Evolutionary conservation across 2,113 vertebrate genomes (phyloP).

Genomic region (Sigmodon hispidus): DNA sequence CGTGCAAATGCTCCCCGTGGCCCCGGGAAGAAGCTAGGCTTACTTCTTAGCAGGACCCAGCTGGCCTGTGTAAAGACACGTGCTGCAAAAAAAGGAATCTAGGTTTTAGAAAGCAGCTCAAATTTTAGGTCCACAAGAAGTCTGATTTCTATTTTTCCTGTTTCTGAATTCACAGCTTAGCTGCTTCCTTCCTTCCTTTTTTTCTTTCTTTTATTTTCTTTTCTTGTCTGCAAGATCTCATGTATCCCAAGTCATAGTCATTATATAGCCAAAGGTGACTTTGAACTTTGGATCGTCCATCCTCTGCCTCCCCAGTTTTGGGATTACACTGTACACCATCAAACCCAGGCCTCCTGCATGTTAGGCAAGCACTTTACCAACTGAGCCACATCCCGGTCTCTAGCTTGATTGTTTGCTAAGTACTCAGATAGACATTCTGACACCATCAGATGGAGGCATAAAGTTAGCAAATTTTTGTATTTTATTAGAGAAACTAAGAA

Average conservation of each 20-base stretch:
- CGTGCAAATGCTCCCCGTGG: background rate
- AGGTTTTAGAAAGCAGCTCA: background rate
- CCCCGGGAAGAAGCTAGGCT: background rate
- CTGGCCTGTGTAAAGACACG: background rate
- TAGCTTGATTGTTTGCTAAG: background rate
- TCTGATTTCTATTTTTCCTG: background rate
- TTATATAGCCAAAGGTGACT: background rate
- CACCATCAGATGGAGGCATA: background rate
- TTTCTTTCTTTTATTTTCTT: background rate
- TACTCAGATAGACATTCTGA: background rate
- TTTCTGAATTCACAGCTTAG: background rate
- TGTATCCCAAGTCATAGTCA: background rate
- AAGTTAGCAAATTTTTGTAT: background rate
- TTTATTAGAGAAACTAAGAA: conserved; percentile 2
- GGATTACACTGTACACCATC: background rate
- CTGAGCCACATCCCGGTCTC: too few species aligned
- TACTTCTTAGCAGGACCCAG: background rate
- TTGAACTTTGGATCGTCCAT: background rate
- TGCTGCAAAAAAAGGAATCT: background rate
- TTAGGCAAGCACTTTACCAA: background rate
- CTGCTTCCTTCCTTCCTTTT: background rate
- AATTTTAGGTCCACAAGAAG: background rate
- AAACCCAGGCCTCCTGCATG: background rate
- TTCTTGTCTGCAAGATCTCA: too few species aligned
- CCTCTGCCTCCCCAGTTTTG: background rate